A percentile compares a stretch with the other conserved stretches of the same genome.
These are phyloP conservation scores for Bolinopsis microptera DNA, from an alignment of 37 sponge, comb jelly and placozoan genomes.

Conservation along the genomic window DNA sequence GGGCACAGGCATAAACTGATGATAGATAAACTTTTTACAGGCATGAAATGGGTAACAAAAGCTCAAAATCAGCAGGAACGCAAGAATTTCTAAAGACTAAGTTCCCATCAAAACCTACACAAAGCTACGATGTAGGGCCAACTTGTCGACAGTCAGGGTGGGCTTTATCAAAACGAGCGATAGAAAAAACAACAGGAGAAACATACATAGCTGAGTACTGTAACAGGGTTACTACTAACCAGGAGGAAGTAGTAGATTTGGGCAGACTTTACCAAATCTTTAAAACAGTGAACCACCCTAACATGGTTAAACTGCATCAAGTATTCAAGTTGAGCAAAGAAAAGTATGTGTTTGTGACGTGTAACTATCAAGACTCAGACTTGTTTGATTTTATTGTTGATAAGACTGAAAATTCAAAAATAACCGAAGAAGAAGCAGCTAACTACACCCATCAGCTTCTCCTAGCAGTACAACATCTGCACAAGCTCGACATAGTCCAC, in stretches of 20 bases:
- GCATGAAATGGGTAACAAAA: constrained; percentile 2
- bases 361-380: not conserved
- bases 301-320: not conserved
- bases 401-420: not conserved
- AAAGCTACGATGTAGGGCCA: not conserved
- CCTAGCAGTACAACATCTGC: not conserved
- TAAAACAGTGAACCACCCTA: not conserved
- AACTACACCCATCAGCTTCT: not conserved
- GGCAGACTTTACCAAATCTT: not conserved
- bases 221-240: not conserved
- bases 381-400: not conserved
- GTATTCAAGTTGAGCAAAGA: not conserved
- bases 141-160: constrained; percentile 8
- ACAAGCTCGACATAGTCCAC: not conserved
- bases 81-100: not conserved
- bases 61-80: not conserved
- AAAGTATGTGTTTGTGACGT: constrained; percentile 12
- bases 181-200: not conserved
- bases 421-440: not conserved
- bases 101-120: not conserved
- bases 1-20: no score
- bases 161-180: not conserved
- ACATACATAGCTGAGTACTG: not conserved
- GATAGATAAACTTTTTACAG: not conserved
- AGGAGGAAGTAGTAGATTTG: not conserved